Evolutionary conservation across 2,888 invertebrate genomes (phyloP).

Genomic region (Agrenia bidenticulata): DNA sequence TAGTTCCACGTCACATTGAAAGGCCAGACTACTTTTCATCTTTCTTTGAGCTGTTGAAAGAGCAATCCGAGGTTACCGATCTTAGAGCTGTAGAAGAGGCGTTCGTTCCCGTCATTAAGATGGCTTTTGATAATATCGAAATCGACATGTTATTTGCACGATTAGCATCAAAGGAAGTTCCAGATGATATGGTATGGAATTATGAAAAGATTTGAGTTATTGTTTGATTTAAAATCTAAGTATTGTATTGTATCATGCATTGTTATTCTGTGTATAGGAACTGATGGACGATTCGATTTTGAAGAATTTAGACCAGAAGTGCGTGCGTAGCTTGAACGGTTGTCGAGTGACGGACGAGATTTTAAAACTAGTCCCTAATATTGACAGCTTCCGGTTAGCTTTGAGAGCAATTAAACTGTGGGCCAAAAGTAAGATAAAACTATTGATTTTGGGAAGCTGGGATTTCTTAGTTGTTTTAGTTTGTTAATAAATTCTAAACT

Average conservation of each 20-base stretch:
- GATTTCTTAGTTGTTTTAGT: not conserved
- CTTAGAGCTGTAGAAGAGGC: constrained; percentile 93
- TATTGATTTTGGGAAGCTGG: too few relatives aligned
- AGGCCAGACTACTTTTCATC: constrained; percentile 92
- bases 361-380: constrained; percentile 88
- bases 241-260: constrained; percentile 1
- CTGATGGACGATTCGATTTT: constrained; percentile 85
- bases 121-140: constrained; percentile 98
- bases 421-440: constrained; percentile 82
- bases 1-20: constrained; percentile 93
- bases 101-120: constrained; percentile 98
- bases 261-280: constrained; percentile 62
- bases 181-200: constrained; percentile 66
- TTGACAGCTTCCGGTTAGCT: constrained; percentile 89
- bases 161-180: constrained; percentile 91
- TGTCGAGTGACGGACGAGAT: constrained; percentile 99
- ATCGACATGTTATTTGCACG: constrained; percentile 97
- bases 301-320: constrained; percentile 92
- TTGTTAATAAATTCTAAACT: not conserved
- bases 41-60: constrained; percentile 86
- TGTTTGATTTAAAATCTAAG: not conserved
- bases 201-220: constrained; percentile 48
- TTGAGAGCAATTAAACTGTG: constrained; percentile 94
- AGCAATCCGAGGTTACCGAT: constrained; percentile 81
- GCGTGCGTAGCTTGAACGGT: constrained; percentile 94